Evolutionary conservation across 1,140 invertebrate species (phyloP), one percentile per base, ranked within the genome.

Genomic region (Uloborus diversus): DNA sequence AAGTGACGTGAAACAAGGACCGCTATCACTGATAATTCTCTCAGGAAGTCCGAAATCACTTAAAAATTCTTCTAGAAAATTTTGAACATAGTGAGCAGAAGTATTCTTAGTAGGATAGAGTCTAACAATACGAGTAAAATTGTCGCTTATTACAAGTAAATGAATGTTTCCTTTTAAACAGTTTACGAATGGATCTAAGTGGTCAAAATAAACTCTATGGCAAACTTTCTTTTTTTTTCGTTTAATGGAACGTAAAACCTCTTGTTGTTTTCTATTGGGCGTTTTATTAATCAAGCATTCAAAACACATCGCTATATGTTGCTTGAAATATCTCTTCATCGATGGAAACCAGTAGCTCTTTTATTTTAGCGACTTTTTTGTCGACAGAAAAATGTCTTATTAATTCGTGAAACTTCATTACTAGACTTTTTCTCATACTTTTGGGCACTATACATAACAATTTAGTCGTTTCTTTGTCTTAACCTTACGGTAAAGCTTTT

Each of bases 201-300:
- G 70, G 30, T 37, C 70, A 13, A 73, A 14, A 20, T 73, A 56
- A 13, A 73, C 20, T n/a, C 37, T 4, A 30, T 59, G 0, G 20
- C 0, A 61, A 73, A 73, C 28, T 1, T 32, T 53, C 25, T 25
- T 14, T 35, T 62, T 62, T 20, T 23, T 33, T 59, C 32, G 32
- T 47, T 61, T 30, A 27, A 61, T 73, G 5, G 56, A 25, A 23
- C 61, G 53, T 11, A 73, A 30, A 28, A 20, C 14, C 42, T 27
- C 47, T 32, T 69, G 70, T 57, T 65, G 17, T 76, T 80, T 81
- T 69, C 20, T 56, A 20, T 53, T 25, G 35, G 70, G 53, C 11
- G 33, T 30, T 71, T 42, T 42, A 42, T 42, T 57, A n/a, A n/a
- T n/a, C n/a, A n/a, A n/a, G n/a, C n/a, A n/a, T n/a, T 27, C 53